Conservation (phyloP, 2,888 invertebrate genomes). For the Anarsia innoxiella region DNA sequence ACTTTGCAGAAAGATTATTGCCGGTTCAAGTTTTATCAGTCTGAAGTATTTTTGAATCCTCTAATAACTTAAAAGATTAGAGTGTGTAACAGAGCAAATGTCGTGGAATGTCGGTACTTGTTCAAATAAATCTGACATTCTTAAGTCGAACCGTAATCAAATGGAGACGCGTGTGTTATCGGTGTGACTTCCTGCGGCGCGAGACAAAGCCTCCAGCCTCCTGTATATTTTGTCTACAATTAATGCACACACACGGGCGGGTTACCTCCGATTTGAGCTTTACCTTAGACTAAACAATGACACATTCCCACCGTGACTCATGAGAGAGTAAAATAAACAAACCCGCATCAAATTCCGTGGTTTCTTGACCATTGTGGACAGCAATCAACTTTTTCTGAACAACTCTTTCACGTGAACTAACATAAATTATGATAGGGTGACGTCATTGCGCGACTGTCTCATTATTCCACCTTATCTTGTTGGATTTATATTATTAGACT, state of each 20-base stretch:
- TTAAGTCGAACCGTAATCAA: slow-evolving; percentile 5
- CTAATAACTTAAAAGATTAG: no score
- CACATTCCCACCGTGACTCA: slow-evolving; percentile 15
- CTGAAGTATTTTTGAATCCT: no score
- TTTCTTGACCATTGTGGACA: no score
- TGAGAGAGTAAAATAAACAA: slow-evolving; percentile 1
- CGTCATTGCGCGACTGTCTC: no score
- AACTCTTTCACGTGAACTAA: no score
- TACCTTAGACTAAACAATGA: slow-evolving; percentile 34
- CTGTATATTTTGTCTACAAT: slow-evolving; percentile 13
- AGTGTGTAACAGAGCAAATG: not conserved
- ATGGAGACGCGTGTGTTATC: slow-evolving; percentile 11
- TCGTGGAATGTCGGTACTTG: slow-evolving; percentile 4
- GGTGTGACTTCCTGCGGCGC: slow-evolving; percentile 14
- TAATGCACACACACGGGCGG: slow-evolving; percentile 8
- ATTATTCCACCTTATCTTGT: no score
- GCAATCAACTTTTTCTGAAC: no score
- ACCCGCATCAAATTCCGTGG: not conserved
- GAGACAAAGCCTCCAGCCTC: not conserved
- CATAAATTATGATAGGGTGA: no score
- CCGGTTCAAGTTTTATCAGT: no score
- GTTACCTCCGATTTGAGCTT: not conserved
- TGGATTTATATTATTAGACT: no score
- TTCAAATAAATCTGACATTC: slow-evolving; percentile 15
- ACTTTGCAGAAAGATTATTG: no score